Evolutionary conservation across 1,140 invertebrate species (phyloP), one percentile per base, ranked within the genome.

Genomic region (Dendrolimus punctatus): DNA sequence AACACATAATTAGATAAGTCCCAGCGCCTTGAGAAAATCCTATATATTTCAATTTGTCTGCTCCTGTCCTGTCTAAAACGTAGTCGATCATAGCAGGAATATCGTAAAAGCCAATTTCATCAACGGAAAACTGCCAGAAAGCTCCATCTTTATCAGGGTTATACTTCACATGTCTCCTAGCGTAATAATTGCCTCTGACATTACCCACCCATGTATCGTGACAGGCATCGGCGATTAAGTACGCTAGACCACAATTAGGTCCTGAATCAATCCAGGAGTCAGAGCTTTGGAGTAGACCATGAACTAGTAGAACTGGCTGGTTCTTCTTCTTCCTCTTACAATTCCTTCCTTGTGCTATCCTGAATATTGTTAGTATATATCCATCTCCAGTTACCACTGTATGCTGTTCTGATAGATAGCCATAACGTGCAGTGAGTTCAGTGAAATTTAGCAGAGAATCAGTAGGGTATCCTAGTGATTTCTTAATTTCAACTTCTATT

Each of bases 61-160:
- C 66, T 3, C 78, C 71, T 1, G 91, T 91, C 6, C 68, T 47
- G 2, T 86, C 65, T 8, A 91, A 58, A 6, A 92, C 86, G 49
- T 91, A 89, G 54, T 95, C 90, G 0, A 96, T 90, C 72, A 91
- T 91, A 0, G 93, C 91, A 5, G 94, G 93, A 6, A 95, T 57
- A 74, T 96, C 95, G 45, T 90, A 90, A 0, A 80, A 65, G 2
- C 92, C 93, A 58, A 95, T 93, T 73, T 96, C 92, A 51, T 95
- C 92, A 62, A 89, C 88, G 7, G 71, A 77, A 9, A 89, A 89
- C n/a, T 87, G 51, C 88, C 88, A 90, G 59, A 86, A 90, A 0
- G 73, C 62, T 6, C 65, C 48, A 10, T 88, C 71, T 46, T 90
- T 81, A 23, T 37, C 46, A 47, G 46, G 9, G 8, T 45, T 5